Evolutionary conservation across 1,140 invertebrate genomes (phyloP).

Genomic region (Aphelinus atriplicis): DNA sequence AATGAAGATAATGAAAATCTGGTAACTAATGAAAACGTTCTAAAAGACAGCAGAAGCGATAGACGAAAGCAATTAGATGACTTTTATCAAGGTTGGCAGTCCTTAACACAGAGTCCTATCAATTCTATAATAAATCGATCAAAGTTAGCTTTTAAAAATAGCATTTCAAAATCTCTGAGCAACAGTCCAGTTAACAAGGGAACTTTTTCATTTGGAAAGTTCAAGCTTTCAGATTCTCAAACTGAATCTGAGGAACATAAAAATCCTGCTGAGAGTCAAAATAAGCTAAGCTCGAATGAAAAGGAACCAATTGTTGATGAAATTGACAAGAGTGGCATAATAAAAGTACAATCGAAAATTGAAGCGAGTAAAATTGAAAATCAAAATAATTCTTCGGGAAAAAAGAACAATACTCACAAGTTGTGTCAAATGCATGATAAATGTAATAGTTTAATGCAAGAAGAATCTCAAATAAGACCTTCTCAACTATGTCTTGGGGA

Average conservation of each 20-base stretch:
- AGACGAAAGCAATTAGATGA: slow-evolving; percentile 34
- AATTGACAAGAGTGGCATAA: slow-evolving; percentile 6
- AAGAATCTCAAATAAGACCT: slow-evolving; percentile 29
- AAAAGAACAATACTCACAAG: slow-evolving; percentile 31
- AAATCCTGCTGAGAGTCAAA: background rate
- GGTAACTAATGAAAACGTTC: slow-evolving; percentile 22
- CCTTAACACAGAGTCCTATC: slow-evolving; percentile 50
- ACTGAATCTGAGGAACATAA: slow-evolving; percentile 5
- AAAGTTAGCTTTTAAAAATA: slow-evolving; percentile 49
- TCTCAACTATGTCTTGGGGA: slow-evolving; percentile 19
- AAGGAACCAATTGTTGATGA: background rate
- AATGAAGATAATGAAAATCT: slow-evolving; percentile 25
- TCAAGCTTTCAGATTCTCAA: slow-evolving; percentile 10
- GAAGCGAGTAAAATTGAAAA: slow-evolving; percentile 29
- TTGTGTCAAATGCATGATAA: background rate
- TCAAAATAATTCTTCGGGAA: slow-evolving; percentile 19
- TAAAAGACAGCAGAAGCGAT: slow-evolving; percentile 39
- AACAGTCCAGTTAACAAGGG: slow-evolving; percentile 53
- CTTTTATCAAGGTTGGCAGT: slow-evolving; percentile 47
- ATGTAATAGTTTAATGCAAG: slow-evolving; percentile 12
- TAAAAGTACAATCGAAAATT: background rate
- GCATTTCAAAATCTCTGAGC: slow-evolving; percentile 53
- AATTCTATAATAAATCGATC: slow-evolving; percentile 51
- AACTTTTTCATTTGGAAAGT: slow-evolving; percentile 43
- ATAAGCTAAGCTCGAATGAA: background rate